These are phyloP conservation scores for Nesogale talazaci DNA, from an alignment of 2,113 vertebrate species.

Conservation along the genomic window DNA sequence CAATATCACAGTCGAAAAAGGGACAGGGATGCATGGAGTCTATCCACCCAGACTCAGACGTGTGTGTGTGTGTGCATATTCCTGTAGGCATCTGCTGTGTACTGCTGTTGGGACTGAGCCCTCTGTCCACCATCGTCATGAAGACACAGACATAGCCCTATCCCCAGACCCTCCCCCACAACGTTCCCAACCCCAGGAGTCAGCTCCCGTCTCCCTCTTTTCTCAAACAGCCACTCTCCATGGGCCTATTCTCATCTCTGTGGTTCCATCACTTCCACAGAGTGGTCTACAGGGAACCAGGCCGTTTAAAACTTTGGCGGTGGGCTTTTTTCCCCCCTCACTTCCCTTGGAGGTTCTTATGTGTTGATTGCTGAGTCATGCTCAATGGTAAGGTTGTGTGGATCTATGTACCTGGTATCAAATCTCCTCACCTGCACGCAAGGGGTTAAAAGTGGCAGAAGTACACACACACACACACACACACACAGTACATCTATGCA, in stretches of 20 bases:
- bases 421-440: too few relatives aligned
- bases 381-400: background rate
- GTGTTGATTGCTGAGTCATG: too few relatives aligned
- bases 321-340: background rate
- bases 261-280: too few relatives aligned
- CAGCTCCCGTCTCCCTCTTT: too few relatives aligned
- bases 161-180: too few relatives aligned
- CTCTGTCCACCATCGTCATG: fast-evolving
- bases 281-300: background rate
- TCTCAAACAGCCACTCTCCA: too few relatives aligned
- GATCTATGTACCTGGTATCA: too few relatives aligned
- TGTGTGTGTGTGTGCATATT: background rate
- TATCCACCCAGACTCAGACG: background rate
- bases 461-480: too few relatives aligned
- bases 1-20: too few relatives aligned
- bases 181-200: too few relatives aligned
- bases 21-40: fast-evolving
- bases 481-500: too few relatives aligned
- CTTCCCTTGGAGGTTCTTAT: background rate
- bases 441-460: too few relatives aligned
- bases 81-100: background rate
- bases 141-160: fast-evolving
- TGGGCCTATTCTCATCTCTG: background rate
- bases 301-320: background rate
- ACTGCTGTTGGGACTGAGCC: fast-evolving